Base-by-base conservation (phyloP, 2,797 vertebrate genomes). In the Acipenser oxyrinchus region DNA sequence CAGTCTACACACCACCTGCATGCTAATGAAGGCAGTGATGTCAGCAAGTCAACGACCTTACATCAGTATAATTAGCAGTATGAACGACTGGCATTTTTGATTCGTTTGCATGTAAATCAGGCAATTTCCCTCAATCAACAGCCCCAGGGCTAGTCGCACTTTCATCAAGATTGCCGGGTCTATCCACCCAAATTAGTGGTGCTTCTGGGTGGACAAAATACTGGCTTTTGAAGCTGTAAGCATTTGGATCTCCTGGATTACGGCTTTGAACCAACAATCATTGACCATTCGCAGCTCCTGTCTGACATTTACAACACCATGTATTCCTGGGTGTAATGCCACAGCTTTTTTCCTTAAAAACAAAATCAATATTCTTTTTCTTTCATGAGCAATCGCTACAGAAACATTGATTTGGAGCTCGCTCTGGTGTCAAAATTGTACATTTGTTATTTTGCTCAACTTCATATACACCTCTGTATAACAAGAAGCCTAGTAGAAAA, bases 11-110 rank as follows among this genome's bases (percentile, higher is more conserved):
- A 78, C 87, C 86, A 84, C 69, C 84, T 83, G 87, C 85, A 91
- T 92, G 86, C 87, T 90, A 93, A 94, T 92, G 81, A 87, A 66
- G 80, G 79, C 68, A 81, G 77, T 94, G 93, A 93, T 92, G 94
- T 94, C 93, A 94, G 90, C 86, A 86, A 93, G 90, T 89, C 91
- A 90, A 83, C 81, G 74, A 82, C 89, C 65, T 78, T 71, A 86
- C 90, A 86, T 78, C 84, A 83, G 82, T 84, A 85, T 89, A 87
- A 87, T 79, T 85, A 89, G 73, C 79, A 58, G 78, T 48, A 69
- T 82, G 77, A 79, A 84, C 82, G 84, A 85, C 84, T 87, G 77
- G 72, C 83, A 78, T 71, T 86, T 71, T 78, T 78, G 75, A 65
- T 82, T 82, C 77, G 91, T 95, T 92, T 92, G 87, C 90, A 92